Conservation (phyloP, 2,888 invertebrate genomes). For the Alloplasta piceator region DNA sequence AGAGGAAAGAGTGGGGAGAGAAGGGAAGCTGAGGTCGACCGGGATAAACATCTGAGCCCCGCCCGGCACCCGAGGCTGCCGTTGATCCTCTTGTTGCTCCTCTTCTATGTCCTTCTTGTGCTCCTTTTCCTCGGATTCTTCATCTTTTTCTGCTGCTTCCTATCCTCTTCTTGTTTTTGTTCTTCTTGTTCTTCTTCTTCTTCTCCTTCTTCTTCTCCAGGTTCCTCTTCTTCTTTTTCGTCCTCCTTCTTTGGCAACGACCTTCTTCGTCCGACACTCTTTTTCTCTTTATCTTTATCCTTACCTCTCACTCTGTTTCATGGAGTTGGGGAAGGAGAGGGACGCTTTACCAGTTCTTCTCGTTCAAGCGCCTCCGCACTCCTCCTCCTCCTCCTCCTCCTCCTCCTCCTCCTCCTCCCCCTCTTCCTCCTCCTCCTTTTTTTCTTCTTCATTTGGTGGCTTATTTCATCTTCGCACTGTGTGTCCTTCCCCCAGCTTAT, state of each 20-base stretch:
- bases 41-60: conserved; percentile 83
- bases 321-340: neutral
- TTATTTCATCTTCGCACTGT: conserved; percentile 57
- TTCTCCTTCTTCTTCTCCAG: conserved; percentile 43
- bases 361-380: conserved; percentile 35
- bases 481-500: conserved; percentile 35
- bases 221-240: conserved; percentile 61
- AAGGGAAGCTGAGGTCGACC: conserved; percentile 80
- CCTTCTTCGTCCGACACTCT: conserved; percentile 59
- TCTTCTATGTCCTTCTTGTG: conserved; percentile 69
- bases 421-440: conserved; percentile 51
- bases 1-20: conserved; percentile 62
- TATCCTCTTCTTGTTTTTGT: conserved; percentile 65
- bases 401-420: conserved; percentile 39
- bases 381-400: conserved; percentile 42
- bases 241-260: conserved; percentile 58
- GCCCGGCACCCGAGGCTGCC: conserved; percentile 82
- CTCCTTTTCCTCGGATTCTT: conserved; percentile 71
- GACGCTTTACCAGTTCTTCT: conserved; percentile 62
- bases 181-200: conserved; percentile 47
- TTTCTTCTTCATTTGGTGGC: conserved; percentile 56
- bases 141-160: conserved; percentile 64
- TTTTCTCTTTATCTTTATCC: conserved; percentile 1
- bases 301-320: too few relatives aligned
- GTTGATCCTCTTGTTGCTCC: conserved; percentile 73